Evolutionary conservation across 2,888 invertebrate species (phyloP), one percentile per base, ranked within the genome.

Genomic region (Epiperipatus broadwayi): DNA sequence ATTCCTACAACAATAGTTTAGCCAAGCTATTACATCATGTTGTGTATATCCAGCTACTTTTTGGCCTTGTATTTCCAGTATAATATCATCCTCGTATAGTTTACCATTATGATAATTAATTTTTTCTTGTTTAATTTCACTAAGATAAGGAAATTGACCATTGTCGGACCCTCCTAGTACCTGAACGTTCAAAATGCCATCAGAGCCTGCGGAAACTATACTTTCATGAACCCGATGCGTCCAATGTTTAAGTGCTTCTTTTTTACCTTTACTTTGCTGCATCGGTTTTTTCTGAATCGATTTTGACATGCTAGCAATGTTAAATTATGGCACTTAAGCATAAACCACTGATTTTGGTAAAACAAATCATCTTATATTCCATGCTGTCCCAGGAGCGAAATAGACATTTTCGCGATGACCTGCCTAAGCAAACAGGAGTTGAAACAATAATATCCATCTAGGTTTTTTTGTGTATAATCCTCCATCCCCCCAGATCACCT

Each of bases 81-180:
- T 49, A 39, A 66, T 54, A 46, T 65, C 64, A 15, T 57, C 59
- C 30, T 3, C 18, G 30, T 5, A 30, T 2, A 16, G 7, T 30
- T 76, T 40, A 65, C 73, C 42, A 78, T 84, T 43, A 84, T 84
- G 45, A 84, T 83, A 83, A 83, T 84, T 84, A 61, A 73, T 78
- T 69, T 47, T 47, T 21, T 50, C 48, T 35, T 51, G 48, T 25
- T 41, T 15, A 1, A 55, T 41, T 29, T 44, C 44, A 40, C 53
- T 53, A 33, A 59, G 47, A 45, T 50, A 54, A 1, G 57, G 53
- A 48, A 60, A 60, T 48, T 59, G 54, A 21, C 60, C 60, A 45
- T 54, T 56, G 47, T 67, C 67, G 12, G 67, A 66, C 25, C 67
- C 67, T 28, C 67, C 67, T 21, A 55, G 52, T 18, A 67, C 51